Percentiles rank a stretch among this genome's conserved stretches.
phyloP scores from a whole-genome alignment of 1,140 invertebrate genomes.

The Drosophila mayri region DNA sequence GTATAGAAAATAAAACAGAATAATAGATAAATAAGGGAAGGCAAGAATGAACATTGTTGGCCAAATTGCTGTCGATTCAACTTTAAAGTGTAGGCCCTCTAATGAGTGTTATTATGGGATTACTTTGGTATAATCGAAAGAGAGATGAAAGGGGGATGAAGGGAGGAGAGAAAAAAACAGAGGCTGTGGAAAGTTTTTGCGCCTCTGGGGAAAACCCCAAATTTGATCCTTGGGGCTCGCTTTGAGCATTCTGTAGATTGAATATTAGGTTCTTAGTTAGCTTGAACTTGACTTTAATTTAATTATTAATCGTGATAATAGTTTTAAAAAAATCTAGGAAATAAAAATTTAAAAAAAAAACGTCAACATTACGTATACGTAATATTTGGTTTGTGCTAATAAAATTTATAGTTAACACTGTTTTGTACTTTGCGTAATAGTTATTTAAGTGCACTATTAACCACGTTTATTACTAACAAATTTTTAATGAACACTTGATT shows the following conservation, averaged over 20 bases:
- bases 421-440: not conserved
- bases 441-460: not conserved
- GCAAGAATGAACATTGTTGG: slow-evolving; percentile 12
- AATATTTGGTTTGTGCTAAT: not conserved
- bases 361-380: not conserved
- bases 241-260: slow-evolving; percentile 7
- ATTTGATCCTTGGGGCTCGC: slow-evolving; percentile 5
- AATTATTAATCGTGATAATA: not conserved
- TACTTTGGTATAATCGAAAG: slow-evolving; percentile 16
- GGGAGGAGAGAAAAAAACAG: not conserved
- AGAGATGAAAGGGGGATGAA: not conserved
- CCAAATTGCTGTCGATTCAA: slow-evolving; percentile 42
- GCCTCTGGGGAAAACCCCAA: slow-evolving; percentile 4
- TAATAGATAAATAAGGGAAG: slow-evolving; percentile 33
- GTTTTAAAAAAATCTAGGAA: too few relatives aligned
- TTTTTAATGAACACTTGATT: not conserved
- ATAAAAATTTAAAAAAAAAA: too few relatives aligned
- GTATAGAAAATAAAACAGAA: not conserved
- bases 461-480: not conserved
- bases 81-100: slow-evolving; percentile 61
- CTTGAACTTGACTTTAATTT: not conserved
- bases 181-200: slow-evolving; percentile 8
- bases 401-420: not conserved
- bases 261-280: slow-evolving; percentile 2
- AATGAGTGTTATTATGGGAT: slow-evolving; percentile 67